phyloP scores from a whole-genome alignment of 2,797 vertebrate genomes.

The Sitta carolinensis region DNA sequence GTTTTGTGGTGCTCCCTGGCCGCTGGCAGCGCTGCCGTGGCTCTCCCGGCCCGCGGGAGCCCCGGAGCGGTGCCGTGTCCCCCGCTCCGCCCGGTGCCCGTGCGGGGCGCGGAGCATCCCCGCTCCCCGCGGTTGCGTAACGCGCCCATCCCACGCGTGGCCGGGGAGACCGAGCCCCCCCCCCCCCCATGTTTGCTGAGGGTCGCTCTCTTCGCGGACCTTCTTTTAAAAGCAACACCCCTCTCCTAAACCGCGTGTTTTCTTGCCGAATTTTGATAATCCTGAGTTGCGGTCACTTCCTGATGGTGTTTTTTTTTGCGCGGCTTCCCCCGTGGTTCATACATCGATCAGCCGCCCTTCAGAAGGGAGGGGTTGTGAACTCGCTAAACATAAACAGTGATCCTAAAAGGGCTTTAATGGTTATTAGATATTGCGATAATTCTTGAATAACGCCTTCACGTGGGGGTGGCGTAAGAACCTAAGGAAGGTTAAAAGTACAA shows the following conservation, averaged over 20 bases:
- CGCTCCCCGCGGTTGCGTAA: neutral
- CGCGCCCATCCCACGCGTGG: neutral
- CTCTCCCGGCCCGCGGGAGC: neutral
- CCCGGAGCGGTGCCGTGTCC: neutral
- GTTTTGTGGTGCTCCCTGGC: neutral
- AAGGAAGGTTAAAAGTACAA: slow-evolving; percentile 29
- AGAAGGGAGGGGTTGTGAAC: neutral
- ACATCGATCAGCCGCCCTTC: neutral
- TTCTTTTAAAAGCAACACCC: neutral
- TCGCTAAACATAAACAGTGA: neutral
- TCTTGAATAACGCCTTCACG: neutral
- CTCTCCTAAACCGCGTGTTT: neutral
- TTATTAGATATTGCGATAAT: neutral
- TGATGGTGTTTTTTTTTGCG: neutral
- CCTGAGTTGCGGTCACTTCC: neutral
- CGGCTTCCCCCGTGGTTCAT: neutral
- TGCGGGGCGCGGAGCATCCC: neutral
- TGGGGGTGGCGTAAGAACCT: neutral
- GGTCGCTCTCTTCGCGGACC: neutral
- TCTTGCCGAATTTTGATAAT: neutral
- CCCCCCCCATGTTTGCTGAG: too few relatives aligned
- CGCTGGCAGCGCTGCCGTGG: neutral
- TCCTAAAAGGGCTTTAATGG: neutral
- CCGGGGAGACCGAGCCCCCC: neutral
- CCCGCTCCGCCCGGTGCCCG: neutral